Evolutionary conservation across 2,888 invertebrate genomes (phyloP).

Genomic region (Phortica okadai): DNA sequence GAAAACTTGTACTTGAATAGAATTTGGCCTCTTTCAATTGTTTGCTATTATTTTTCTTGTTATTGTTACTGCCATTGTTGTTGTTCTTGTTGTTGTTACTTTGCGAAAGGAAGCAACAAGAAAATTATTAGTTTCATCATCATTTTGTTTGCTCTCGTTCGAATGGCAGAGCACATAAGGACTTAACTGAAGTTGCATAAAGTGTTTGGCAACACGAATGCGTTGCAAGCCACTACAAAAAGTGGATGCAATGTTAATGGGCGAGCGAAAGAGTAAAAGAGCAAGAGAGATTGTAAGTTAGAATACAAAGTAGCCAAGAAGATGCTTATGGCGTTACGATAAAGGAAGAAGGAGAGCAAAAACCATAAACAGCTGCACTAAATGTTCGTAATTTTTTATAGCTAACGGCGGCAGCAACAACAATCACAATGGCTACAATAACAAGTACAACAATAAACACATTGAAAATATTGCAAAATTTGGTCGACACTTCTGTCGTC

Average conservation of each 20-base stretch:
- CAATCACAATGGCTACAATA: no score
- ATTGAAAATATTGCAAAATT: background rate
- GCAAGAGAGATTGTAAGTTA: background rate
- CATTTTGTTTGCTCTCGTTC: background rate
- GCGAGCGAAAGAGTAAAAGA: background rate
- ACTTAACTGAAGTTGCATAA: constrained; percentile 16
- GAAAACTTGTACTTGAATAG: no score
- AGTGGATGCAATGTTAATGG: no score
- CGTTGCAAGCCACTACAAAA: no score
- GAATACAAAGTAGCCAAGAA: background rate
- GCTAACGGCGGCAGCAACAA: background rate
- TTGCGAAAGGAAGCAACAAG: background rate
- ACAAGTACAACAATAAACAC: background rate
- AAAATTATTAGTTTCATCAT: constrained; percentile 10
- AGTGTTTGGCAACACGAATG: background rate
- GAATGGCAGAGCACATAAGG: background rate
- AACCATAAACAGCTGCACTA: constrained; percentile 1
- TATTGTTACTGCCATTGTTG: no score
- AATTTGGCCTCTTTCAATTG: no score
- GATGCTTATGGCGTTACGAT: no score
- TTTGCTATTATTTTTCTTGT: no score
- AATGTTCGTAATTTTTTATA: constrained; percentile 21
- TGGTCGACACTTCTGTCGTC: background rate
- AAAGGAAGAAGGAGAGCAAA: background rate
- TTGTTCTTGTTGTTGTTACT: background rate